These are phyloP conservation scores for Heteropelma amictum DNA, from an alignment of 2,888 invertebrate species.

Conservation along the genomic window DNA sequence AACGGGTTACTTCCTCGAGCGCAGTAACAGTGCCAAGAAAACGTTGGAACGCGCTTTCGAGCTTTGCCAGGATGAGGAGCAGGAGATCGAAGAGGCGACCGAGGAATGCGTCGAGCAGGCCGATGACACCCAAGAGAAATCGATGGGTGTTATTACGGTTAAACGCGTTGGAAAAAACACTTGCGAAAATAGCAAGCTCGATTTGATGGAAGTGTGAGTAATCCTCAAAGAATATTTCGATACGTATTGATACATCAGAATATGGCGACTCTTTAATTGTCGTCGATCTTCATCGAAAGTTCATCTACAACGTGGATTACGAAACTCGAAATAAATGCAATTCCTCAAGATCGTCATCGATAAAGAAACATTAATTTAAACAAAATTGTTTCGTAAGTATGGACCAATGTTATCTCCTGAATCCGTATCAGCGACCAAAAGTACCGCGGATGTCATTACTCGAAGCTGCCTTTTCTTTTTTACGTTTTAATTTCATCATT, in stretches of 20 bases:
- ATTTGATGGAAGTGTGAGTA: constrained; percentile 41
- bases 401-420: too few species aligned
- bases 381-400: too few species aligned
- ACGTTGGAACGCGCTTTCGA: constrained; percentile 90
- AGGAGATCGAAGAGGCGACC: constrained; percentile 49
- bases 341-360: too few species aligned
- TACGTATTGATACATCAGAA: too few species aligned
- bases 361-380: too few species aligned
- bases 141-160: neutral
- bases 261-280: too few species aligned
- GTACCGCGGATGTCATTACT: too few species aligned
- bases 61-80: constrained; percentile 80
- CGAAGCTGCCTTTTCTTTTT: too few species aligned
- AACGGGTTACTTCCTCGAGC: constrained; percentile 95
- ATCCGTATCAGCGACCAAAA: too few species aligned
- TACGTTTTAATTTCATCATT: neutral
- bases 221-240: neutral
- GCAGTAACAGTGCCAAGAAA: constrained; percentile 95
- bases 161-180: neutral
- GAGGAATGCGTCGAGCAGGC: constrained; percentile 52
- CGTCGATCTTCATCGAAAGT: neutral
- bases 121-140: constrained; percentile 24
- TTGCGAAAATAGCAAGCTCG: too few species aligned
- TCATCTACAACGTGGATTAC: too few species aligned
- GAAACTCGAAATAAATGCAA: too few species aligned